These are phyloP conservation scores for Fragum fragum DNA, from an alignment of 2,888 invertebrate species.

Conservation along the genomic window DNA sequence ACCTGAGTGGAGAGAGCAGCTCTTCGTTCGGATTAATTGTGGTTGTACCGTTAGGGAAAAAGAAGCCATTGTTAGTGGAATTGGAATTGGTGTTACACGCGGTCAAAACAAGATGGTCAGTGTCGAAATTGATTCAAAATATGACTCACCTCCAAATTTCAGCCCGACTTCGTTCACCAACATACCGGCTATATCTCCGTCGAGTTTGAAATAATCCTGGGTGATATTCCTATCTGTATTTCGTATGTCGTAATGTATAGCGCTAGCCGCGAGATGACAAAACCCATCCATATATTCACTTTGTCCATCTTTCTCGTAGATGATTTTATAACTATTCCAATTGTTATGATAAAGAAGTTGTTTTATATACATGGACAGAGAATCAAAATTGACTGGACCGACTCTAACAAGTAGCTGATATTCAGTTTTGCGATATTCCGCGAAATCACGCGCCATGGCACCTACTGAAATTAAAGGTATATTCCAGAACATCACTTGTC, in stretches of 20 bases:
- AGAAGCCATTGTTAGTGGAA: too few relatives aligned
- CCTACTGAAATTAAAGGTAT: slow-evolving; percentile 93
- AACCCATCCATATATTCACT: slow-evolving; percentile 91
- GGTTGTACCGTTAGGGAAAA: too few relatives aligned
- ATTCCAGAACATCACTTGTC: slow-evolving; percentile 93
- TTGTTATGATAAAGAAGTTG: slow-evolving; percentile 52
- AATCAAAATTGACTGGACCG: slow-evolving; percentile 80
- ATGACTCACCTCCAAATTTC: slow-evolving; percentile 79
- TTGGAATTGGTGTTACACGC: too few relatives aligned
- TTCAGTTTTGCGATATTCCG: slow-evolving; percentile 80
- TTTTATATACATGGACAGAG: slow-evolving; percentile 72
- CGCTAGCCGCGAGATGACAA: slow-evolving; percentile 92
- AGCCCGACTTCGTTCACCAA: slow-evolving; percentile 76
- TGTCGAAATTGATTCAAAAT: too few relatives aligned
- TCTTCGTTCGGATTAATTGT: too few relatives aligned
- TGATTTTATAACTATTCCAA: slow-evolving; percentile 88
- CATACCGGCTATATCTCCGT: slow-evolving; percentile 63
- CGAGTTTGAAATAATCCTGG: slow-evolving; percentile 74
- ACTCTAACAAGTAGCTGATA: slow-evolving; percentile 92
- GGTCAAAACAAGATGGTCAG: too few relatives aligned
- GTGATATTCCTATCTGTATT: slow-evolving; percentile 54
- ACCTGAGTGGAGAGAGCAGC: too few relatives aligned
- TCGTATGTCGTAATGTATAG: slow-evolving; percentile 89
- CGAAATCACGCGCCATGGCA: slow-evolving; percentile 83
- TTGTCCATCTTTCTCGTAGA: slow-evolving; percentile 93